Evolutionary conservation across 1,140 invertebrate species (phyloP).

Genomic region (Pseudomyrmex gracilis): DNA sequence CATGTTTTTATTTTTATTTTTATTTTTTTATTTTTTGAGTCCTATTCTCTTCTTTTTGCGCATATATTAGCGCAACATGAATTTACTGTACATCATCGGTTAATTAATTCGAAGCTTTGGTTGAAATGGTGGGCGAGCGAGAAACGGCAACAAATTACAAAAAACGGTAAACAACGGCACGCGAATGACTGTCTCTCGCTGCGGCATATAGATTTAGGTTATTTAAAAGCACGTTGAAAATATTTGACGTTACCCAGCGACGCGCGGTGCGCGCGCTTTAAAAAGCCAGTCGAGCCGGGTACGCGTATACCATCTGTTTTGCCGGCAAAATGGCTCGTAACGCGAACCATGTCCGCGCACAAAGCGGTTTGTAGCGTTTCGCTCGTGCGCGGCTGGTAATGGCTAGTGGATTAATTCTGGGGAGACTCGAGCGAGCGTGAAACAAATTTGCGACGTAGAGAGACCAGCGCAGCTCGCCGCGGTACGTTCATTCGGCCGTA

Average conservation of each 20-base stretch:
- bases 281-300: constrained; percentile 17
- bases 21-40: too few species aligned
- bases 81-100: background rate
- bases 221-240: constrained; percentile 56
- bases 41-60: background rate
- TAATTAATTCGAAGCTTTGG: background rate
- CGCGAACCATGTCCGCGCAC: constrained; percentile 48
- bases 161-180: constrained; percentile 27
- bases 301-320: constrained; percentile 51
- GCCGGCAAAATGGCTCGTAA: constrained; percentile 55
- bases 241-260: constrained; percentile 50
- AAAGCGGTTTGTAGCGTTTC: constrained; percentile 57
- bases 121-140: background rate
- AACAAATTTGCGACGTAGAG: constrained; percentile 53
- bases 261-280: constrained; percentile 27
- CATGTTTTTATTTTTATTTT: too few species aligned
- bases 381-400: constrained; percentile 40
- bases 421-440: constrained; percentile 16
- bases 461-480: background rate
- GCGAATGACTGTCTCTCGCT: background rate
- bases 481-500: constrained; percentile 31
- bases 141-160: constrained; percentile 27
- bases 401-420: constrained; percentile 55
- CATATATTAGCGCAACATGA: background rate
- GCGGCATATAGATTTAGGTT: background rate